Conservation (phyloP, 2,888 invertebrate species). For the Eupsilia transversa region DNA sequence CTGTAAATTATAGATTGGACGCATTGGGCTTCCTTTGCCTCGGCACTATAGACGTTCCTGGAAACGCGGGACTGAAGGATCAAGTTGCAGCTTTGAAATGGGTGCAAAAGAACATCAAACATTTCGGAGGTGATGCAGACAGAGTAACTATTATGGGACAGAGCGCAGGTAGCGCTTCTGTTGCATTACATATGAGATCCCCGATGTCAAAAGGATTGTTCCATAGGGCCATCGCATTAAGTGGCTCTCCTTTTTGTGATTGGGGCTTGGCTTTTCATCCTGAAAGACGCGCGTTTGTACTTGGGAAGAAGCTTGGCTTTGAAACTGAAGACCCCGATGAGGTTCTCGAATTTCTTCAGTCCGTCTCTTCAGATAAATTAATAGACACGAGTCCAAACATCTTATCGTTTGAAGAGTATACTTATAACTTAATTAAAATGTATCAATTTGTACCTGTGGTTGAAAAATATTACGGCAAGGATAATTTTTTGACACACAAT, state of each 20-base stretch:
- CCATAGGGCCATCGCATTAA: constrained; percentile 29
- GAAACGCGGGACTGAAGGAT: constrained; percentile 48
- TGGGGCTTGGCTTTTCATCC: constrained; percentile 28
- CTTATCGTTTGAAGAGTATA: constrained; percentile 28
- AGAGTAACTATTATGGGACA: constrained; percentile 43
- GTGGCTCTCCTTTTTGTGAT: constrained; percentile 16
- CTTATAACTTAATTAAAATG: constrained; percentile 18
- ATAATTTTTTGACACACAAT: constrained; percentile 29
- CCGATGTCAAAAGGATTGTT: constrained; percentile 46
- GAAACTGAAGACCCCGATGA: constrained; percentile 15
- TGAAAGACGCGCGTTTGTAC: constrained; percentile 31
- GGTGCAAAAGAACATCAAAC: constrained; percentile 38
- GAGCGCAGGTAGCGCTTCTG: constrained; percentile 40
- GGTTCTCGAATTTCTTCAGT: constrained; percentile 36
- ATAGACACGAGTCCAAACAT: constrained; percentile 26
- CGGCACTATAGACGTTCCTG: constrained; percentile 31
- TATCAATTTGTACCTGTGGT: constrained; percentile 42
- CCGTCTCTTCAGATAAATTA: constrained; percentile 24
- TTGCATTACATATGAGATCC: constrained; percentile 34
- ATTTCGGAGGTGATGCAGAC: constrained; percentile 41
- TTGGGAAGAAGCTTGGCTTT: constrained; percentile 39
- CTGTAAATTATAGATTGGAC: constrained; percentile 37
- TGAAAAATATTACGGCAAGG: constrained; percentile 24
- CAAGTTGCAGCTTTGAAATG: constrained; percentile 43
- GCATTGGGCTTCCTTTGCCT: constrained; percentile 32